phyloP scores from a whole-genome alignment of 1,140 invertebrate genomes.

The Bicyclus anynana region DNA sequence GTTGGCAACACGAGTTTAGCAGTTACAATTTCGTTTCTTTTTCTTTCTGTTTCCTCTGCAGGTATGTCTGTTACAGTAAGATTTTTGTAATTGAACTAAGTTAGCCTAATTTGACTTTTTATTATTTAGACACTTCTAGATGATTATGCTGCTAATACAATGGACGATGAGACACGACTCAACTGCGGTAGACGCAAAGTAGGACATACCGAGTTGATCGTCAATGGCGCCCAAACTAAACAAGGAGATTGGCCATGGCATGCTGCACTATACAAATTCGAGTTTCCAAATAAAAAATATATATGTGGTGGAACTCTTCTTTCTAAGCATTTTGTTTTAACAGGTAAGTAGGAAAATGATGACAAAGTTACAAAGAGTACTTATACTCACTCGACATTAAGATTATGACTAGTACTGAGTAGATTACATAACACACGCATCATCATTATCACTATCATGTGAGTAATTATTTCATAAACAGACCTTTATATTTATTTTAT shows the following conservation, averaged over 20 bases:
- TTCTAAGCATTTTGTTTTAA: conserved; percentile 9
- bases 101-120: neutral
- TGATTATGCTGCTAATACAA: neutral
- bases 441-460: too few species aligned
- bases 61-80: too few species aligned
- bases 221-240: conserved; percentile 9
- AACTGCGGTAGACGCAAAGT: conserved; percentile 13
- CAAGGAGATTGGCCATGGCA: conserved; percentile 17
- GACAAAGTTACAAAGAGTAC: too few species aligned
- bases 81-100: too few species aligned
- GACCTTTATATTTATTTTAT: too few species aligned
- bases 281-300: conserved; percentile 1
- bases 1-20: too few species aligned
- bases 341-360: conserved; percentile 1
- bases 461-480: too few species aligned
- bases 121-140: conserved; percentile 1
- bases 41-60: too few species aligned
- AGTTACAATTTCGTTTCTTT: too few species aligned
- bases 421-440: too few species aligned
- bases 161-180: neutral
- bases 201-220: conserved; percentile 1
- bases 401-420: too few species aligned
- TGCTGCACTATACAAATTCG: conserved; percentile 8
- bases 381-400: too few species aligned
- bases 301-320: conserved; percentile 17